These are phyloP conservation scores for Sander lucioperca DNA, from an alignment of 2,113 vertebrate genomes.

Conservation along the genomic window DNA sequence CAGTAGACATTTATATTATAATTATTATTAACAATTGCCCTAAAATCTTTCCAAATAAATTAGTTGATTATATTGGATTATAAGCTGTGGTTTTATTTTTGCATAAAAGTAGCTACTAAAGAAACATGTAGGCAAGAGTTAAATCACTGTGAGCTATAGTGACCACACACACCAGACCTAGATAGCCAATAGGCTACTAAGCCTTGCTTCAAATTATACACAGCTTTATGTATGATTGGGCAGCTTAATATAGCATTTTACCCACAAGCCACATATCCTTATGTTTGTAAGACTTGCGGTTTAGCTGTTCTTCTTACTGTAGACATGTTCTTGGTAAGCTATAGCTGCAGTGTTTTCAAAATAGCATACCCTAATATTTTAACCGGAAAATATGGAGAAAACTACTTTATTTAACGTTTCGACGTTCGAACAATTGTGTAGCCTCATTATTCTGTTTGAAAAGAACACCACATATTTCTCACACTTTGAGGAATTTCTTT, in stretches of 20 bases:
- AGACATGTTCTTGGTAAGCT: constrained; percentile 12
- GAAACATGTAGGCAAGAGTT: neutral
- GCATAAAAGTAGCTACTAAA: neutral
- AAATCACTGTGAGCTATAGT: neutral
- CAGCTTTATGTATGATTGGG: neutral
- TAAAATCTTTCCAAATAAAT: neutral
- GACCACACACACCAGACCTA: neutral
- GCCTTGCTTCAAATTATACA: neutral
- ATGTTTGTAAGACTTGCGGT: neutral
- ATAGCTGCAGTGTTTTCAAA: constrained; percentile 14
- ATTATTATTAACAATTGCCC: neutral
- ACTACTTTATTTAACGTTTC: neutral
- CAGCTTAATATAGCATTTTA: too few species aligned
- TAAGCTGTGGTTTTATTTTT: neutral
- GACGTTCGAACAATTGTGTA: neutral
- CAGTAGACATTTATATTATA: neutral
- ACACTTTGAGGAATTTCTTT: too few species aligned
- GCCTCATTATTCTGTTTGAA: neutral
- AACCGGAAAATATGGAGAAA: neutral
- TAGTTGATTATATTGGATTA: too few species aligned
- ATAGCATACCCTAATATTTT: neutral
- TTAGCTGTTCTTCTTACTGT: neutral
- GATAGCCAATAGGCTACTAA: neutral
- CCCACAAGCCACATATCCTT: neutral
- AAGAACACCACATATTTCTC: neutral